A percentile compares a stretch with the other conserved stretches of the same genome.
phyloP scores from a whole-genome alignment of 2,113 vertebrate species.

The Perca flavescens region DNA sequence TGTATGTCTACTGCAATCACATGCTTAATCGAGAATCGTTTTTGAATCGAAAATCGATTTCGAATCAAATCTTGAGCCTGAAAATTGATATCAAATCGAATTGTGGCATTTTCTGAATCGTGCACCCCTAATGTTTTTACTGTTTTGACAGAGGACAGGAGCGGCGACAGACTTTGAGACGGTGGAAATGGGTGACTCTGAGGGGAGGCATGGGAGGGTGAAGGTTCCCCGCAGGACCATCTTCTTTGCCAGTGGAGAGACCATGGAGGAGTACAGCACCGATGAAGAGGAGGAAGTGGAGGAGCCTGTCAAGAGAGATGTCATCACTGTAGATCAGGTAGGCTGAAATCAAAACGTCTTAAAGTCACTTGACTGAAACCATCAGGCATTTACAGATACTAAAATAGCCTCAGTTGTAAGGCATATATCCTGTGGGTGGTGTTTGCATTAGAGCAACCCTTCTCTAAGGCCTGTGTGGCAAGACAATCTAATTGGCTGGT shows the following conservation, averaged over 20 bases:
- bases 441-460: background rate
- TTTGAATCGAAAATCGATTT: too few species aligned
- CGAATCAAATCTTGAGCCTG: too few species aligned
- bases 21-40: too few species aligned
- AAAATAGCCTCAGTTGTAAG: background rate
- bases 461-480: background rate
- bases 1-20: too few species aligned
- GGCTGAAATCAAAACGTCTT: slow-evolving; percentile 38
- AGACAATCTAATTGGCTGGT: background rate
- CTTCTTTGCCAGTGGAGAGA: slow-evolving; percentile 97
- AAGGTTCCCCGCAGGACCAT: slow-evolving; percentile 94
- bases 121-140: background rate
- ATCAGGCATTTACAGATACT: background rate
- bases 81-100: too few species aligned
- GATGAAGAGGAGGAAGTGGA: slow-evolving; percentile 93
- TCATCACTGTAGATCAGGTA: slow-evolving; percentile 89
- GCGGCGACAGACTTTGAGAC: slow-evolving; percentile 88
- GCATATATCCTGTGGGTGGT: too few species aligned
- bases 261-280: slow-evolving; percentile 98
- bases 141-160: slow-evolving; percentile 72
- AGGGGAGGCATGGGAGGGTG: slow-evolving; percentile 77
- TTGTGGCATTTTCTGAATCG: too few species aligned
- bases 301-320: slow-evolving; percentile 84
- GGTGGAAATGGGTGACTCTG: slow-evolving; percentile 90
- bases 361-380: background rate